Base-by-base conservation (phyloP, 2,797 vertebrate species). In the Microcaecilia unicolor region DNA sequence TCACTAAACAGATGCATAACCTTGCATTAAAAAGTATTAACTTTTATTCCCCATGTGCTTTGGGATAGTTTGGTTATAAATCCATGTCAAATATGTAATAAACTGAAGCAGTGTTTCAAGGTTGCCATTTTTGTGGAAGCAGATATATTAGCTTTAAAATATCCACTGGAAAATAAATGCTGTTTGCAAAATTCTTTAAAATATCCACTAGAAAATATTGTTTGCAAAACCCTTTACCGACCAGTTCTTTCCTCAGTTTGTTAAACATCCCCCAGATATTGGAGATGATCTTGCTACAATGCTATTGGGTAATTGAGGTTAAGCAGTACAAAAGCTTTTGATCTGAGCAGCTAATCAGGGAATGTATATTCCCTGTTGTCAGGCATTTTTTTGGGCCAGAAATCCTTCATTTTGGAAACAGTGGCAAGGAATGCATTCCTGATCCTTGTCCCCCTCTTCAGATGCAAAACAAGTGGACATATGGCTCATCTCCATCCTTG, bases 381-480 rank as follows among this genome's bases (percentile, higher is more conserved):
- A 37, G 49, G 49, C 41, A 18, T 34, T 37, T 28, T 36, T n/a
- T n/a, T n/a, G n/a, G n/a, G 42, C 27, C 48, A 51, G 55, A 61
- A 57, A 19, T 27, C 28, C 13, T 36, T 35, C 40, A 43, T 44
- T 36, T 15, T 9, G 34, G 41, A 20, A 51, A 54, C 34, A 32
- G 3, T 1, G 11, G 4, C 23, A 32, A 41, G 59, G 52, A 36
- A 14, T 47, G 34, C 43, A 53, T 61, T 28, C 49, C 42, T 33
- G 41, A 46, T 30, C 41, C 36, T 29, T 18, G 19, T 27, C 28
- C 37, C 51, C 38, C 61, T 58, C 70, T 91, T 90, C 84, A 87
- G 67, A 90, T 90, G 88, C 82, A 86, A 90, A 91, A 71, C 61
- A 83, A 75, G 82, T 70, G 80, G 85, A 85, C 90, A 91, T 91